phyloP scores from a whole-genome alignment of 2,113 vertebrate species.

The Apteryx mantelli region DNA sequence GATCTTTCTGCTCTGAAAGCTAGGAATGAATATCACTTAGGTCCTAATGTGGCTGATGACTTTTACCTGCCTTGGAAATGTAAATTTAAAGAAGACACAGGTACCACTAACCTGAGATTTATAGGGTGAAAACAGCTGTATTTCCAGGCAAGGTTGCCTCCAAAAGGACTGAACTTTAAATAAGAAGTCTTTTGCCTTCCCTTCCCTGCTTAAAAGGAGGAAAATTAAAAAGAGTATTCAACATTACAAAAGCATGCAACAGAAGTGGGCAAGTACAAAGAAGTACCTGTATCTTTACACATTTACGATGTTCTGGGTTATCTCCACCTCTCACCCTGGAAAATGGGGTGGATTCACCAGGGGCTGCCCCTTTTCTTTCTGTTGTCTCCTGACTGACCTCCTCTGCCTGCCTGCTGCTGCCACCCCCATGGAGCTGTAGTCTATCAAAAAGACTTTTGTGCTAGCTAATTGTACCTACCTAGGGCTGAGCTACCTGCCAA shows the following conservation, averaged over 20 bases:
- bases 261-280: background rate
- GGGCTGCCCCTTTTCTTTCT: background rate
- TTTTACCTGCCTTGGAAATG: background rate
- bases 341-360: background rate
- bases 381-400: background rate
- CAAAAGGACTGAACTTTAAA: background rate
- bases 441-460: background rate
- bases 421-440: background rate
- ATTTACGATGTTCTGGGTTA: background rate
- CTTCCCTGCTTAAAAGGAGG: background rate
- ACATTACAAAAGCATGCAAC: background rate
- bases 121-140: background rate
- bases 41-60: background rate
- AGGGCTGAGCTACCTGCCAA: background rate
- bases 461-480: background rate
- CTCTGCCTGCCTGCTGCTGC: background rate
- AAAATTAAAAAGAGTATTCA: background rate
- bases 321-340: background rate
- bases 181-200: background rate
- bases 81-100: background rate
- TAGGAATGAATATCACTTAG: accelerated
- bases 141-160: background rate
- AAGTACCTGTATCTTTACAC: background rate
- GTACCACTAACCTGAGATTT: background rate
- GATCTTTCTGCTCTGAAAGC: background rate